A percentile compares a stretch with the other conserved stretches of the same genome.
phyloP scores from a whole-genome alignment of 2,797 vertebrate species.

The Lophotriccus pileatus region DNA sequence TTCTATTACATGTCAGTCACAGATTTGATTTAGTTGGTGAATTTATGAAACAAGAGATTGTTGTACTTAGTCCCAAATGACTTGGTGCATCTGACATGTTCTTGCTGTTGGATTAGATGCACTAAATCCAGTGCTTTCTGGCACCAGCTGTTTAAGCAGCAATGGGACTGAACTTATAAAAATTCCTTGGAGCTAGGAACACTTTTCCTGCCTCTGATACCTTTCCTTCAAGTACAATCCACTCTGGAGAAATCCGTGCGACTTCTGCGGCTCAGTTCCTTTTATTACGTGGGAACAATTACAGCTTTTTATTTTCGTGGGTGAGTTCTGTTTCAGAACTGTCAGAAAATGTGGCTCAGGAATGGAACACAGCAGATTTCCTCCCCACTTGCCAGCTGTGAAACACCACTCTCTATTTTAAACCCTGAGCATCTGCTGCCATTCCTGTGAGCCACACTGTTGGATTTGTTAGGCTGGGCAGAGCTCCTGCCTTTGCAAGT shows the following conservation, averaged over 20 bases:
- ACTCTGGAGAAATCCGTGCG: neutral
- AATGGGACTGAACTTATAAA: neutral
- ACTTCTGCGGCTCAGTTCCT: neutral
- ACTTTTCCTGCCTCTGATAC: neutral
- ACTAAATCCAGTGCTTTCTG: neutral
- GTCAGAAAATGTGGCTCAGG: conserved; percentile 12
- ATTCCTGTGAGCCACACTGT: neutral
- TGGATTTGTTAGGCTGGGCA: neutral
- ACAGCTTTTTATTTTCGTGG: neutral
- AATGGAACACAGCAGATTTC: neutral
- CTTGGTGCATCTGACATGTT: neutral
- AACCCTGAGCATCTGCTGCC: neutral
- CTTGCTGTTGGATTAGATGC: neutral
- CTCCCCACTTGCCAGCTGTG: neutral
- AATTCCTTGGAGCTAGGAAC: neutral
- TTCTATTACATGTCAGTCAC: neutral
- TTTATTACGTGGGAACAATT: neutral
- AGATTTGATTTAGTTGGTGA: neutral
- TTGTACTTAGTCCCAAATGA: neutral
- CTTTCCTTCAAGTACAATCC: neutral
- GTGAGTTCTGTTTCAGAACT: conserved; percentile 1
- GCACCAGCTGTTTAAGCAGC: neutral
- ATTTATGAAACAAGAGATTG: neutral
- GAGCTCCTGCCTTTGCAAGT: neutral
- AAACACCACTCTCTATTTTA: neutral